Conservation (phyloP, 2,888 invertebrate genomes). For the Conchocele bisecta region DNA sequence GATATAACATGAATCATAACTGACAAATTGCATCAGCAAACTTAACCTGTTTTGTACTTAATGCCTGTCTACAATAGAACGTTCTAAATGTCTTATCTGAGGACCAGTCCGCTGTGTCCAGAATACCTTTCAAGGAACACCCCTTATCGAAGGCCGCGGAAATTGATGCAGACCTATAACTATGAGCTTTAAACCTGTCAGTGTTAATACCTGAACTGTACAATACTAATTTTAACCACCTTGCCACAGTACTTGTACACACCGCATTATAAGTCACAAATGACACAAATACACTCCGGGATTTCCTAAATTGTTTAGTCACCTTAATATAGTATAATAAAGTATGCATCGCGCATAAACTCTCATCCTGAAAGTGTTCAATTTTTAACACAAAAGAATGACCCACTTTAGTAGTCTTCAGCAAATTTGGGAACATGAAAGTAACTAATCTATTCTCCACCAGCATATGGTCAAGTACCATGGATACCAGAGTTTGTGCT, state of each 20-base stretch:
- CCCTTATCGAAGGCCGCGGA: slow-evolving; percentile 17
- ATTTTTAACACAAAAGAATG: neutral
- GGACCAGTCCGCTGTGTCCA: slow-evolving; percentile 25
- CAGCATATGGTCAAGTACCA: slow-evolving; percentile 7
- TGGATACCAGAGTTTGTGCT: slow-evolving; percentile 16
- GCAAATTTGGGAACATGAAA: neutral
- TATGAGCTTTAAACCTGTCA: slow-evolving; percentile 15
- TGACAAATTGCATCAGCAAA: too few species aligned
- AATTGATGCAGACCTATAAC: slow-evolving; percentile 11
- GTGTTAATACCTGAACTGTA: slow-evolving; percentile 1
- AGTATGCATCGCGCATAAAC: slow-evolving; percentile 11
- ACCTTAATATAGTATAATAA: neutral
- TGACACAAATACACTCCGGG: neutral
- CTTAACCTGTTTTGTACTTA: too few species aligned
- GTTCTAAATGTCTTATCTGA: slow-evolving; percentile 21
- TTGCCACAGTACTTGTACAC: slow-evolving; percentile 11
- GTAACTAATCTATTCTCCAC: neutral
- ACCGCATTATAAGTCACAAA: slow-evolving; percentile 12
- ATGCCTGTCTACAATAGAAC: slow-evolving; percentile 24
- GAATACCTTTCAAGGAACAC: slow-evolving; percentile 13
- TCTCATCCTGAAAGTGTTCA: neutral
- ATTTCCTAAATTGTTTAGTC: slow-evolving; percentile 10
- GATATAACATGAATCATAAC: too few species aligned
- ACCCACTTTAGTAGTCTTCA: neutral
- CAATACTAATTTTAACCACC: slow-evolving; percentile 16